These are phyloP conservation scores for Cyprinodon brontotheroides DNA, from an alignment of 2,113 vertebrate species.

Conservation along the genomic window DNA sequence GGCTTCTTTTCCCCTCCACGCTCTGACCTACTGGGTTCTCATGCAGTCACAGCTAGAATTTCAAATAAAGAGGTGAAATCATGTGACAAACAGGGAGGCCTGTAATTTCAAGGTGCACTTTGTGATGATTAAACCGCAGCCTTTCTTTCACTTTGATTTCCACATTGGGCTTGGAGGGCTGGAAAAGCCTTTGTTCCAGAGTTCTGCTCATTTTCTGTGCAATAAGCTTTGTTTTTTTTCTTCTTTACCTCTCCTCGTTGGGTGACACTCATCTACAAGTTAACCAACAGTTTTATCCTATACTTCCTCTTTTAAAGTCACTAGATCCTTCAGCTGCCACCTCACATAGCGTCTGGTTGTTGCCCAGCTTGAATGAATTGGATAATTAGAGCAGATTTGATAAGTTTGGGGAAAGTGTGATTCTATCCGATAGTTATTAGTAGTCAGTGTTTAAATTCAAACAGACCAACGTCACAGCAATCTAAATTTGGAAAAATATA, in stretches of 20 bases:
- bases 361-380: neutral
- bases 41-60: conserved; percentile 17
- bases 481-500: no score
- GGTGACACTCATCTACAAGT: conserved; percentile 7
- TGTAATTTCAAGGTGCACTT: conserved; percentile 27
- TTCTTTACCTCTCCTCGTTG: neutral
- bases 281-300: neutral
- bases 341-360: neutral
- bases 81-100: conserved; percentile 21
- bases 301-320: neutral
- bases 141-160: conserved; percentile 13
- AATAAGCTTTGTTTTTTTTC: neutral
- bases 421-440: neutral
- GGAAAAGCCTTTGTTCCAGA: conserved; percentile 9
- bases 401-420: neutral
- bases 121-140: conserved; percentile 23
- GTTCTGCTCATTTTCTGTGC: neutral
- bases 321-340: neutral
- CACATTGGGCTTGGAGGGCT: conserved; percentile 7
- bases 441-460: neutral
- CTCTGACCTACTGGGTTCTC: conserved; percentile 15
- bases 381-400: no score
- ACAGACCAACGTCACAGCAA: no score
- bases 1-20: neutral
- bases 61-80: conserved; percentile 31